Conservation (phyloP, 64 coral and sea anemone genomes). For the Stylophora pistillata region DNA sequence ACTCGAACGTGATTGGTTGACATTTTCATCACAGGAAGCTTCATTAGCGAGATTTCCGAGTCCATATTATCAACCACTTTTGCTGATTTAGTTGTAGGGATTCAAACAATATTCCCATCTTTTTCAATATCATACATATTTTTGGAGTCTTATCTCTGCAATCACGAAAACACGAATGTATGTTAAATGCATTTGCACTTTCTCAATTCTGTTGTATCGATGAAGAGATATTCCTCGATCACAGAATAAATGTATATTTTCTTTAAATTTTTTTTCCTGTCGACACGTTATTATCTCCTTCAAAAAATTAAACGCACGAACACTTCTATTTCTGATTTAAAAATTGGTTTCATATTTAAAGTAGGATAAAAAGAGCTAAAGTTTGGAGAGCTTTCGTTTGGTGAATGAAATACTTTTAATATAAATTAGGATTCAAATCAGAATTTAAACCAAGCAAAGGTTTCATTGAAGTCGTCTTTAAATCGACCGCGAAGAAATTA, state of each 20-base stretch:
- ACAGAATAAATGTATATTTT: neutral
- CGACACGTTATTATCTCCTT: slow-evolving; percentile 12
- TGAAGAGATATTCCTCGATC: neutral
- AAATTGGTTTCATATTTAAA: slow-evolving; percentile 21
- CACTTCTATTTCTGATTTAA: neutral
- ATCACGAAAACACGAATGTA: slow-evolving; percentile 1
- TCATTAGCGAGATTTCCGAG: slow-evolving; percentile 29
- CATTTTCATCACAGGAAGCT: slow-evolving; percentile 31
- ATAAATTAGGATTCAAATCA: no score
- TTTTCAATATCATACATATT: slow-evolving; percentile 6
- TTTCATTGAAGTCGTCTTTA: neutral
- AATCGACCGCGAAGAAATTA: neutral
- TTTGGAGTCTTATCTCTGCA: neutral
- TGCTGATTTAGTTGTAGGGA: slow-evolving; percentile 9
- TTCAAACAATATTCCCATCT: slow-evolving; percentile 24
- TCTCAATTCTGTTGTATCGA: slow-evolving; percentile 15
- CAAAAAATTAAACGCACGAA: slow-evolving; percentile 7
- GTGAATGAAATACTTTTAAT: no score
- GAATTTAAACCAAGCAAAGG: no score
- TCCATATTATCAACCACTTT: slow-evolving; percentile 19
- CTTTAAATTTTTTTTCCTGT: neutral
- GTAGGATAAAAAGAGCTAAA: neutral
- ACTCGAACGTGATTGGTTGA: neutral
- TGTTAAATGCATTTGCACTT: neutral
- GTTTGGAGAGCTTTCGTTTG: neutral